These are phyloP conservation scores for Ellobius talpinus DNA, from an alignment of 2,113 vertebrate genomes.

Conservation along the genomic window DNA sequence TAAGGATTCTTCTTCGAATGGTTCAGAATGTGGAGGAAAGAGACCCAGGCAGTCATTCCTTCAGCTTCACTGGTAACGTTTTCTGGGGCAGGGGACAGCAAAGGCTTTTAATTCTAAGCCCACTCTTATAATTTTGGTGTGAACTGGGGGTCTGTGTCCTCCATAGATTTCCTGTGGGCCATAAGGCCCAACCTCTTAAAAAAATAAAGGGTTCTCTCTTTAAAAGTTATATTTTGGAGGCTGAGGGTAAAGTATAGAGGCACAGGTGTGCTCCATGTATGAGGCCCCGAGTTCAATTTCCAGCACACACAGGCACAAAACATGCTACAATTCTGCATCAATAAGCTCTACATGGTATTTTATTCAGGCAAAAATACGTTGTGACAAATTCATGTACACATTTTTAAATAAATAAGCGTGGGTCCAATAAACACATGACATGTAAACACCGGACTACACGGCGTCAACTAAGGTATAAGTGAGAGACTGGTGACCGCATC, in stretches of 20 bases:
- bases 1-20: slow-evolving; percentile 56
- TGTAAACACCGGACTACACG: slow-evolving; percentile 52
- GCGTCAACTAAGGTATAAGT: background rate
- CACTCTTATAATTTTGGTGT: background rate
- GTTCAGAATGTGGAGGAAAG: slow-evolving; percentile 44
- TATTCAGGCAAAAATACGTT: slow-evolving; percentile 43
- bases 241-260: background rate
- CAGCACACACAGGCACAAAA: background rate
- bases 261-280: background rate
- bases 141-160: background rate
- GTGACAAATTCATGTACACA: background rate
- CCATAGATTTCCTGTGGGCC: background rate
- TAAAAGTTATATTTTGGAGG: background rate
- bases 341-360: slow-evolving; percentile 30
- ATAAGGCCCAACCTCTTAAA: background rate
- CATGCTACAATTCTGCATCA: background rate
- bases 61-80: background rate
- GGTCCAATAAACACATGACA: slow-evolving; percentile 43
- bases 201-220: slow-evolving; percentile 1
- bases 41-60: slow-evolving; percentile 42
- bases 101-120: slow-evolving; percentile 1
- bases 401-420: slow-evolving; percentile 51
- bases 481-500: slow-evolving; percentile 31
- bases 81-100: background rate
- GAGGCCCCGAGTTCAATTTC: background rate